Conservation (phyloP, 2,888 invertebrate species). For the Drosophila sordidula region DNA sequence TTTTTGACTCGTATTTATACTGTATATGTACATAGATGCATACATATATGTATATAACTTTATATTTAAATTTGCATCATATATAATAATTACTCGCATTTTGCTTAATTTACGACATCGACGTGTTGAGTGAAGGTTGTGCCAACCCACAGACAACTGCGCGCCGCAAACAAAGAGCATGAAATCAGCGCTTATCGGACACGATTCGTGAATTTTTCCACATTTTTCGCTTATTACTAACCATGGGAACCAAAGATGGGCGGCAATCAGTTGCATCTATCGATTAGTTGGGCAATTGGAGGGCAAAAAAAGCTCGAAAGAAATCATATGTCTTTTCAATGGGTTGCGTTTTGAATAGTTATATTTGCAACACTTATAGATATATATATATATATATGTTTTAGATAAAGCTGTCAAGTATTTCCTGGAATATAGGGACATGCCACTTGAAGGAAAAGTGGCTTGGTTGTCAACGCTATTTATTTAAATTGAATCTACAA, state of each 20-base stretch:
- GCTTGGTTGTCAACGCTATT: too few species aligned
- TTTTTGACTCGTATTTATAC: neutral
- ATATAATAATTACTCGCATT: neutral
- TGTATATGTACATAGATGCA: too few species aligned
- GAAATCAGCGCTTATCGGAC: constrained; percentile 34
- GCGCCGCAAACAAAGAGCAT: neutral
- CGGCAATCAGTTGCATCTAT: neutral
- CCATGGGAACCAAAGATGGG: neutral
- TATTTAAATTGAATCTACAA: too few species aligned
- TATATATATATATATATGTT: too few species aligned
- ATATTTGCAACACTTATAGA: too few species aligned
- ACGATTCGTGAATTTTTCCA: constrained; percentile 25
- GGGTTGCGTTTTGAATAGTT: too few species aligned
- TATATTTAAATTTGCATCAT: neutral
- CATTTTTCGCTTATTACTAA: constrained; percentile 23
- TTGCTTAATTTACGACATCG: constrained; percentile 19
- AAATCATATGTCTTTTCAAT: too few species aligned
- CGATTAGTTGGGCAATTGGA: too few species aligned
- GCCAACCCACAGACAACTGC: neutral
- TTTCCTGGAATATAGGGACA: too few species aligned
- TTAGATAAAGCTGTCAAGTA: too few species aligned
- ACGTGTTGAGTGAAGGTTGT: constrained; percentile 47
- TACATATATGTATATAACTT: too few species aligned
- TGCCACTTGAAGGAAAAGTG: too few species aligned
- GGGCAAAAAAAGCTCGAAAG: neutral